phyloP scores from a whole-genome alignment of 2,797 vertebrate species.

The Rhinophrynus dorsalis region DNA sequence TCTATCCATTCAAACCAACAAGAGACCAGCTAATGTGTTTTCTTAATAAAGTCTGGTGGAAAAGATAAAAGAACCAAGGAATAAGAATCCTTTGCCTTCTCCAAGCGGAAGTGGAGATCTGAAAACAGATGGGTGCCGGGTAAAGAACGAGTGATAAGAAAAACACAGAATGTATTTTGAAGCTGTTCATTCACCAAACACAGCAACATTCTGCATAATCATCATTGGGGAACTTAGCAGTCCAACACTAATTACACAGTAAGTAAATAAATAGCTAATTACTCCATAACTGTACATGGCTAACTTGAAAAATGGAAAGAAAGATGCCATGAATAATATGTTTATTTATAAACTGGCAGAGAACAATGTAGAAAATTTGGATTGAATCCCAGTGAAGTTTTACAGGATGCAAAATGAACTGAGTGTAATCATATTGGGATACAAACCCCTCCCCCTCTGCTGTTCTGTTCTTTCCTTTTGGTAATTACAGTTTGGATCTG shows the following conservation, averaged over 20 bases:
- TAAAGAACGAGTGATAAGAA: not conserved
- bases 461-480: not conserved
- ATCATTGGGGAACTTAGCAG: not conserved
- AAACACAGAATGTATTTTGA: constrained; percentile 4
- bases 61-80: not conserved
- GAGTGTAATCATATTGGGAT: constrained; percentile 23
- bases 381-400: constrained; percentile 19
- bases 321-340: constrained; percentile 9
- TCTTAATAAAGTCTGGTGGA: no score
- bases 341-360: constrained; percentile 29
- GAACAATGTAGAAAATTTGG: constrained; percentile 26
- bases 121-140: not conserved
- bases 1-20: no score
- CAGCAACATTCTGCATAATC: constrained; percentile 7
- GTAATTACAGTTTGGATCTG: constrained; percentile 20
- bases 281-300: constrained; percentile 12
- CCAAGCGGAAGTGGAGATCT: not conserved
- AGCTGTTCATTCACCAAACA: constrained; percentile 1
- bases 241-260: constrained; percentile 8
- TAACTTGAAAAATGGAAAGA: constrained; percentile 1
- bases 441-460: not conserved
- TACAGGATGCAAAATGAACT: constrained; percentile 21
- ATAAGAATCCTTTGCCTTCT: not conserved
- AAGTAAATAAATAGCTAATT: constrained; percentile 35
- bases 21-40: no score